Evolutionary conservation across 1,140 invertebrate genomes (phyloP).

Genomic region (Camponotus pennsylvanicus): DNA sequence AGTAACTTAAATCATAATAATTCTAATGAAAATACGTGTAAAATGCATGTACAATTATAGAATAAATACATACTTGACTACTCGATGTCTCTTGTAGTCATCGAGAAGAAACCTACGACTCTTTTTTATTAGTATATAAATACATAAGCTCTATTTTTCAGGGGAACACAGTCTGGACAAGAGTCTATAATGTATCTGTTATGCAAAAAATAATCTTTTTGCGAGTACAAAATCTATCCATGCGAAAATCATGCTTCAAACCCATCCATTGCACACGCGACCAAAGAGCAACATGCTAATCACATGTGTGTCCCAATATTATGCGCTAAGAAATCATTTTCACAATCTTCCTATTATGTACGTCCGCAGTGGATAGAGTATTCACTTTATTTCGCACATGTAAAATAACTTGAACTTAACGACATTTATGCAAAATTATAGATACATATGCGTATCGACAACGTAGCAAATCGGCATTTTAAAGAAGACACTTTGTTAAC

Average conservation of each 20-base stretch:
- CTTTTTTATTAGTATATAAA: not conserved
- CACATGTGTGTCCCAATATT: conserved; percentile 12
- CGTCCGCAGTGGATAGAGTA: too few species aligned
- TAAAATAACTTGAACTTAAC: not conserved
- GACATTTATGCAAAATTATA: conserved; percentile 23
- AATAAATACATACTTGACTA: not conserved
- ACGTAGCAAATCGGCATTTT: conserved; percentile 24
- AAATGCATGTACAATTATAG: not conserved
- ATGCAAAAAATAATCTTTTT: conserved; percentile 39
- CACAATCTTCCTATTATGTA: not conserved
- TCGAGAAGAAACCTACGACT: not conserved
- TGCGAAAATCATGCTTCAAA: conserved; percentile 77
- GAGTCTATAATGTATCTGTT: not conserved
- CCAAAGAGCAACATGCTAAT: conserved; percentile 71
- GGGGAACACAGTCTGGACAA: too few species aligned
- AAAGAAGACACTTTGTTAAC: not conserved
- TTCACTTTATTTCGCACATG: not conserved
- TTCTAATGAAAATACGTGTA: not conserved
- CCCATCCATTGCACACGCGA: conserved; percentile 55
- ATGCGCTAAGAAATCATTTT: too few species aligned
- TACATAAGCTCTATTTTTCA: too few species aligned
- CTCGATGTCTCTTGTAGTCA: not conserved
- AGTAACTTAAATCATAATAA: conserved; percentile 7
- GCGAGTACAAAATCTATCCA: conserved; percentile 67
- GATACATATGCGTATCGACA: conserved; percentile 1